These are phyloP conservation scores for Psephotus haematonotus DNA, from an alignment of 2,113 vertebrate species.

Conservation along the genomic window DNA sequence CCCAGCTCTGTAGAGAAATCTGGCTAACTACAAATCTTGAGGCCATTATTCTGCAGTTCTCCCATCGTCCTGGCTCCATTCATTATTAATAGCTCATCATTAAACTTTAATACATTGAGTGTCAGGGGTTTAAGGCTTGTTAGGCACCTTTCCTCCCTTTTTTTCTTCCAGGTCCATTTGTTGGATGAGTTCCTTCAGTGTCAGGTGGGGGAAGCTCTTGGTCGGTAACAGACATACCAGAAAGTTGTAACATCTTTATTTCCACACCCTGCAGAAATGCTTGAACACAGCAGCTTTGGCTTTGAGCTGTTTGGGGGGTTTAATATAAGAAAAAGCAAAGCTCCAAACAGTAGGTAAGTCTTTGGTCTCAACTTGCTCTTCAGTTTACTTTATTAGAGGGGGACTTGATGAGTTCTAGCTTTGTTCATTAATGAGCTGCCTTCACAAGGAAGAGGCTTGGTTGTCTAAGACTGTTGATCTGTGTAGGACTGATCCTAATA, in stretches of 20 bases:
- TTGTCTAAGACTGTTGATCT: background rate
- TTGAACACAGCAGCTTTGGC: background rate
- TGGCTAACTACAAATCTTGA: background rate
- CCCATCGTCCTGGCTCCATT: background rate
- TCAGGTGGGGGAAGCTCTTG: rapidly evolving
- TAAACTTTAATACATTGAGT: slow-evolving; percentile 28
- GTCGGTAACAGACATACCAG: rapidly evolving
- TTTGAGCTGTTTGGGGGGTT: background rate
- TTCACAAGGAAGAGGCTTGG: background rate
- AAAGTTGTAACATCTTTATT: background rate
- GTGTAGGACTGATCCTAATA: rapidly evolving
- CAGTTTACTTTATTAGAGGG: background rate
- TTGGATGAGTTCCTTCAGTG: background rate
- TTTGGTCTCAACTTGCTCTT: background rate
- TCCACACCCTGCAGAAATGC: background rate
- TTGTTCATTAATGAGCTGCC: background rate
- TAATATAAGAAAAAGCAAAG: background rate
- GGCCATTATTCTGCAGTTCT: background rate
- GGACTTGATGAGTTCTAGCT: background rate
- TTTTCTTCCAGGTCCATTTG: background rate
- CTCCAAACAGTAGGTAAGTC: background rate
- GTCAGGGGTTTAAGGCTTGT: background rate
- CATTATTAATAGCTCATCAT: slow-evolving; percentile 37
- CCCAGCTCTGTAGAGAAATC: background rate
- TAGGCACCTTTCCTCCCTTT: background rate